A percentile compares a stretch with the other conserved stretches of the same genome.
These are phyloP conservation scores for Hassar affinis DNA, from an alignment of 2,113 vertebrate species.

Conservation along the genomic window DNA sequence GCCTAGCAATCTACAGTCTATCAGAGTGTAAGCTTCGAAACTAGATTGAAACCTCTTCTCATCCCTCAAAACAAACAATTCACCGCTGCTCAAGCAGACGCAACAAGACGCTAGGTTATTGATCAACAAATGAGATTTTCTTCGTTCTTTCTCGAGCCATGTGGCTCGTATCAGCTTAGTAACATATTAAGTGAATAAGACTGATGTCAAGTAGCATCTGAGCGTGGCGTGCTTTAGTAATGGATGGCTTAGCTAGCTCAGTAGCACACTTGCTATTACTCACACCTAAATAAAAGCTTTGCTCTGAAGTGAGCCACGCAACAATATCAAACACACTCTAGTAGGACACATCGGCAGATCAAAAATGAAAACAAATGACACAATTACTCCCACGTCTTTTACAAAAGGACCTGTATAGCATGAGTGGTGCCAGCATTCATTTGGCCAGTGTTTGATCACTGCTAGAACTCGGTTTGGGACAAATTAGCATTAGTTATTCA, in stretches of 20 bases:
- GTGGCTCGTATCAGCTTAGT: background rate
- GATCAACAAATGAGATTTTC: constrained; percentile 6
- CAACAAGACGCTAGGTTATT: background rate
- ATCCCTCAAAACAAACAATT: background rate
- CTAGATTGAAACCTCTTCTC: background rate
- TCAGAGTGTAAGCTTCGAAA: background rate
- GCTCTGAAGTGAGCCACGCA: constrained; percentile 19
- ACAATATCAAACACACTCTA: constrained; percentile 42
- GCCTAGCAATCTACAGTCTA: background rate
- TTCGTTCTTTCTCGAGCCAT: background rate
- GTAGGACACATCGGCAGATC: constrained; percentile 4
- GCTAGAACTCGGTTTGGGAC: constrained; percentile 8
- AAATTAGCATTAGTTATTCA: constrained; percentile 41
- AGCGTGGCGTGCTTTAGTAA: constrained; percentile 31
- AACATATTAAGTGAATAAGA: constrained; percentile 29
- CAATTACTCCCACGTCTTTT: constrained; percentile 39
- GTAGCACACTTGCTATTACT: constrained; percentile 46
- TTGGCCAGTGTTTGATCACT: constrained; percentile 35
- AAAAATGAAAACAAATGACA: constrained; percentile 45
- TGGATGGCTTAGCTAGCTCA: constrained; percentile 35
- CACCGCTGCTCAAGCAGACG: background rate
- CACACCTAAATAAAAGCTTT: constrained; percentile 45
- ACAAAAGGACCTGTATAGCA: constrained; percentile 6
- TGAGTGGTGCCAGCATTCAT: constrained; percentile 17
- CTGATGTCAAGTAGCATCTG: constrained; percentile 32